Conservation (phyloP, 2,113 vertebrate genomes). For the Scatophagus argus region DNA sequence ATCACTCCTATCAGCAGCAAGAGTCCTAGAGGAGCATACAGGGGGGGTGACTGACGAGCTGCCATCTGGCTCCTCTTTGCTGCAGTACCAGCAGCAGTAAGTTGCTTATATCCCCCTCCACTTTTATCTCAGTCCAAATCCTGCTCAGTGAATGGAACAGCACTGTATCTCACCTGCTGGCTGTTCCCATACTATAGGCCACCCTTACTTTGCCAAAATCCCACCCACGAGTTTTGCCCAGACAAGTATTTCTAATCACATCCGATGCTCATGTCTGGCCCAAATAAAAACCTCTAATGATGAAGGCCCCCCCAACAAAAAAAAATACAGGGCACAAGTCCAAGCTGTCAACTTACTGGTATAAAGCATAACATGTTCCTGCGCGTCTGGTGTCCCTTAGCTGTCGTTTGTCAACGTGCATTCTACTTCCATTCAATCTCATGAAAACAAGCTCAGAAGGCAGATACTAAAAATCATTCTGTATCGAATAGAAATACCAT, state of each 20-base stretch:
- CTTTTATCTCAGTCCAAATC: background rate
- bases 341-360: conserved; percentile 67
- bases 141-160: background rate
- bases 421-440: background rate
- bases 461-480: background rate
- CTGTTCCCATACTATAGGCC: accelerated
- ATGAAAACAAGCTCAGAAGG: background rate
- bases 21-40: conserved; percentile 53
- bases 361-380: conserved; percentile 67
- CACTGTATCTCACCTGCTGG: too few relatives aligned
- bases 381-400: conserved; percentile 43
- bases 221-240: background rate
- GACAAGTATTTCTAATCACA: too few relatives aligned
- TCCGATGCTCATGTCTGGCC: too few relatives aligned
- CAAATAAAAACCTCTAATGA: too few relatives aligned
- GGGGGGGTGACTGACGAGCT: background rate
- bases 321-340: background rate
- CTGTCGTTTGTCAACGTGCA: conserved; percentile 20
- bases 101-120: background rate
- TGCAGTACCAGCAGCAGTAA: background rate
- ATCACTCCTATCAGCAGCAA: conserved; percentile 71
- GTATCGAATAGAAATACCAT: background rate
- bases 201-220: background rate
- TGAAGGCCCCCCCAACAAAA: too few relatives aligned
- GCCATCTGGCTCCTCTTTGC: conserved; percentile 23